Conservation (phyloP, 2,888 invertebrate species). For the Eupsilia transversa region DNA sequence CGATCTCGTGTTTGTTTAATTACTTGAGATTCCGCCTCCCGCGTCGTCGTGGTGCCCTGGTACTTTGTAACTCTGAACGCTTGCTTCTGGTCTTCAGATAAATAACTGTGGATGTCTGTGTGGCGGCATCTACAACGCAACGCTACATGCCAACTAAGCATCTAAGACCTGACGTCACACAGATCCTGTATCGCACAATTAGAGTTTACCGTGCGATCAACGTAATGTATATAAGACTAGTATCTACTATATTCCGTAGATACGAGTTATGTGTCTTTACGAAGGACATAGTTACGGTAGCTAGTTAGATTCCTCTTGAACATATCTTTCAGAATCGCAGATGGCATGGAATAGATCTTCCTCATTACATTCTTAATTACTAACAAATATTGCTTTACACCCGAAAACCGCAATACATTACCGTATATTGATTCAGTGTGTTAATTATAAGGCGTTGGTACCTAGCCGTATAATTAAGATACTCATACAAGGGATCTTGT, state of each 20-base stretch:
- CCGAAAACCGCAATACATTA: background rate
- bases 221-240: too few relatives aligned
- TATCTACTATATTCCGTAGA: conserved; percentile 22
- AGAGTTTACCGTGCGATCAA: too few relatives aligned
- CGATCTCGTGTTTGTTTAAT: conserved; percentile 86
- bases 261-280: background rate
- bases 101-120: conserved; percentile 37
- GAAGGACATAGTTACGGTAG: background rate
- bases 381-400: background rate
- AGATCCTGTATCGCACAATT: too few relatives aligned
- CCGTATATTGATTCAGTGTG: background rate
- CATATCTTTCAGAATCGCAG: background rate
- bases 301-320: background rate
- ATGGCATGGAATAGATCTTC: background rate
- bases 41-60: conserved; percentile 65
- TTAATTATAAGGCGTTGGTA: background rate
- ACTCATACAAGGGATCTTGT: background rate
- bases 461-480: conserved; percentile 31
- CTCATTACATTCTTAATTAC: background rate
- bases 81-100: conserved; percentile 77
- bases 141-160: too few relatives aligned
- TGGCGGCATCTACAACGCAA: too few relatives aligned
- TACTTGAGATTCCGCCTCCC: conserved; percentile 78
- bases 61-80: conserved; percentile 55
- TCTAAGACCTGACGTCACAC: too few relatives aligned